phyloP scores from a whole-genome alignment of 2,888 invertebrate species.

The Eupithecia subfuscata region DNA sequence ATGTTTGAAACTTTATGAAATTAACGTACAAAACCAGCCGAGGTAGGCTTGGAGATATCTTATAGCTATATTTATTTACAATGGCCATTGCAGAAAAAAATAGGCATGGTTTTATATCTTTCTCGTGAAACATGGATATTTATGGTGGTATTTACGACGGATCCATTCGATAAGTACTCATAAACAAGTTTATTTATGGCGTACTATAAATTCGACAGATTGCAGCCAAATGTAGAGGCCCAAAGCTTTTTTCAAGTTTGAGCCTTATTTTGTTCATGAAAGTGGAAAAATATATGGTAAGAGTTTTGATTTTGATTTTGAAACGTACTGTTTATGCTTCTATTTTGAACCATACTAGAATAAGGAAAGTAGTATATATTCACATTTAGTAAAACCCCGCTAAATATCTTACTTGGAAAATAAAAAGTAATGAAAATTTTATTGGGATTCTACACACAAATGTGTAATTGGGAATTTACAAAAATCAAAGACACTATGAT shows the following conservation, averaged over 20 bases:
- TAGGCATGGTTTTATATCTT: constrained; percentile 19
- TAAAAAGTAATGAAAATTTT: too few species aligned
- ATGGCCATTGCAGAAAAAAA: constrained; percentile 9
- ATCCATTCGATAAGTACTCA: constrained; percentile 46
- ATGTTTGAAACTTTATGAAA: too few species aligned
- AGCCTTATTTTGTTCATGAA: background rate
- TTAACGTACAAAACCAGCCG: background rate
- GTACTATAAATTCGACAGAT: constrained; percentile 48
- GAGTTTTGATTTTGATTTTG: too few species aligned
- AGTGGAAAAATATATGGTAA: background rate
- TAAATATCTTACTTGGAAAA: too few species aligned
- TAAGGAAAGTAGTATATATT: too few species aligned
- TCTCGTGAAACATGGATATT: constrained; percentile 38
- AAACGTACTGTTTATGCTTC: background rate
- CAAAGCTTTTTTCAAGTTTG: background rate
- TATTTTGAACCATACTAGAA: background rate
- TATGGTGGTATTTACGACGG: constrained; percentile 43
- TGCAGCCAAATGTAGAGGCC: constrained; percentile 13
- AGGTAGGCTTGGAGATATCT: background rate
- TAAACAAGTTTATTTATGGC: constrained; percentile 51
- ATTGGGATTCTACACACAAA: too few species aligned
- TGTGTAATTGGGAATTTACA: too few species aligned
- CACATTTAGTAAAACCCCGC: too few species aligned
- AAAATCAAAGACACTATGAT: too few species aligned
- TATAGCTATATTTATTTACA: constrained; percentile 2